Percentiles rank a stretch among this genome's conserved stretches.
Evolutionary conservation across 2,113 vertebrate species (phyloP).

Genomic region (Brachirus orientalis): DNA sequence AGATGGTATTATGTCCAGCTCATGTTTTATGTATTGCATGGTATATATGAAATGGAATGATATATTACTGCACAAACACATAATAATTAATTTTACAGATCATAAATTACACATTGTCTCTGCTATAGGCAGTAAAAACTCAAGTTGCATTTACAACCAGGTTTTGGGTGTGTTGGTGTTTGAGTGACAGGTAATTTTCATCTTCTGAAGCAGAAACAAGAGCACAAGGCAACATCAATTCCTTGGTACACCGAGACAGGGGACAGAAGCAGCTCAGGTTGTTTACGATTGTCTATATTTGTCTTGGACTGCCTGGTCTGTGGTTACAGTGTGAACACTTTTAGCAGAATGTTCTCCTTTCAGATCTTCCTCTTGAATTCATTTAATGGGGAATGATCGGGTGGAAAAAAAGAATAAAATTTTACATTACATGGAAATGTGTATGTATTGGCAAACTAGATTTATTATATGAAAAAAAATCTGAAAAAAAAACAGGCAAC

Average conservation of each 20-base stretch:
- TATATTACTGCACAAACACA: too few species aligned
- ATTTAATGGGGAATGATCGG: neutral
- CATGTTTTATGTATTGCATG: too few species aligned
- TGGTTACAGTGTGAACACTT: neutral
- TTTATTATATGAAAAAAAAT: too few species aligned
- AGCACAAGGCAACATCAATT: neutral
- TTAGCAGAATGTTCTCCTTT: conserved; percentile 14
- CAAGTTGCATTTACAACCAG: too few species aligned
- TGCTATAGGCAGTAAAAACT: too few species aligned
- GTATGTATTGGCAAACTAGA: too few species aligned
- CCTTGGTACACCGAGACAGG: neutral
- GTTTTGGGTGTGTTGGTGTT: too few species aligned
- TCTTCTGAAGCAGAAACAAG: neutral
- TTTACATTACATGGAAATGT: neutral
- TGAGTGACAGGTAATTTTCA: too few species aligned
- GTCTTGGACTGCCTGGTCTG: neutral
- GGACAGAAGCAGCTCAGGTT: neutral
- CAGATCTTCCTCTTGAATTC: conserved; percentile 3
- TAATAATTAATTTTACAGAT: too few species aligned
- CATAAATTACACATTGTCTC: too few species aligned
- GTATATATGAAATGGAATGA: too few species aligned
- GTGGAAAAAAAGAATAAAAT: conserved; percentile 9
- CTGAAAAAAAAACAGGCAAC: conserved; percentile 9
- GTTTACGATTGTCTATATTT: neutral
- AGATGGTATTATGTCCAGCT: too few species aligned